Evolutionary conservation across 2,113 vertebrate species (phyloP).

Genomic region (Thinocorus orbignyianus): DNA sequence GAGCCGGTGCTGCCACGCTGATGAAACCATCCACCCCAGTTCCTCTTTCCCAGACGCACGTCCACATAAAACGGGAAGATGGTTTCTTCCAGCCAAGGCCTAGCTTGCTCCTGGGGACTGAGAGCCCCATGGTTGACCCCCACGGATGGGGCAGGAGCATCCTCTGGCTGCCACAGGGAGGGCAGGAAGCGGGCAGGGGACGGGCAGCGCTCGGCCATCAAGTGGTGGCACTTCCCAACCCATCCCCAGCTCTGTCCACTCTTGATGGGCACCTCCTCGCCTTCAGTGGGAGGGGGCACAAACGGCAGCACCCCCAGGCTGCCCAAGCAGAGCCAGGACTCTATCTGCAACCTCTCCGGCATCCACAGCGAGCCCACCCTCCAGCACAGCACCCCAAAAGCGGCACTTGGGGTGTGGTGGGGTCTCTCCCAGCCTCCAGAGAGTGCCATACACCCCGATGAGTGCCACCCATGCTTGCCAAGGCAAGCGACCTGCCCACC

Average conservation of each 20-base stretch:
- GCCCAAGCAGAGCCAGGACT: accelerated
- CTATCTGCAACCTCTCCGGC: background rate
- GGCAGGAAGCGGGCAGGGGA: background rate
- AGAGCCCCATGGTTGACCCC: background rate
- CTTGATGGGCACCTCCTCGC: no score
- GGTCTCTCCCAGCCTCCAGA: background rate
- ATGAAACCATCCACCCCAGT: background rate
- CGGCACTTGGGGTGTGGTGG: background rate
- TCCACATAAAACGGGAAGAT: accelerated
- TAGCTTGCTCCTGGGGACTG: accelerated
- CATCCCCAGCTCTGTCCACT: background rate
- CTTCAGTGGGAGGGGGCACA: background rate
- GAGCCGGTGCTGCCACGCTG: accelerated
- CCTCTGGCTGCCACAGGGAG: accelerated
- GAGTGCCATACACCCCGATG: background rate
- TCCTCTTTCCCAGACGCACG: background rate
- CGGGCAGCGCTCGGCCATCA: accelerated
- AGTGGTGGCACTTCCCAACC: accelerated
- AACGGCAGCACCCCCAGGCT: accelerated
- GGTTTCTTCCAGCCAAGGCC: background rate
- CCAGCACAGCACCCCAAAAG: background rate
- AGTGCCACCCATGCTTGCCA: accelerated
- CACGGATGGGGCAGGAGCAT: background rate
- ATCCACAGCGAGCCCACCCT: background rate
- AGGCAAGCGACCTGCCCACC: accelerated